Conservation (phyloP, 2,797 vertebrate genomes). For the Protosalanx chinensis region DNA sequence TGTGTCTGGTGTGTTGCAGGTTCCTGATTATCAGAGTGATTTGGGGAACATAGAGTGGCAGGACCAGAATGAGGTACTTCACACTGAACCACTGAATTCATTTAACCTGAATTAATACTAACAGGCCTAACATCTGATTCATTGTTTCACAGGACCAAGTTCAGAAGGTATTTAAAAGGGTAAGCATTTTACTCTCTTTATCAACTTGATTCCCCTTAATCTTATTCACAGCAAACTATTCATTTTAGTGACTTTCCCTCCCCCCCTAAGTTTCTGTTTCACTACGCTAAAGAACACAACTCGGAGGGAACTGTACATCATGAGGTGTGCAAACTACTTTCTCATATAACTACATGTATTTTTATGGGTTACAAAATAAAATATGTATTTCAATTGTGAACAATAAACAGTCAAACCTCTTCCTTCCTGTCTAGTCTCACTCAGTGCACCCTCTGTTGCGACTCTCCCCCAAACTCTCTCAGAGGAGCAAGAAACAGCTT, state of each 20-base stretch:
- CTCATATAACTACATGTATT: not conserved
- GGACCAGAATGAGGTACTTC: slow-evolving; percentile 63
- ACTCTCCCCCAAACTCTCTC: slow-evolving; percentile 72
- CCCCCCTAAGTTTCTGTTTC: slow-evolving; percentile 73
- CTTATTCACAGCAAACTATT: not conserved
- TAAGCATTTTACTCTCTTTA: slow-evolving; percentile 40
- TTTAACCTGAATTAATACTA: not conserved
- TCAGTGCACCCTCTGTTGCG: slow-evolving; percentile 77
- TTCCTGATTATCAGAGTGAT: slow-evolving; percentile 50
- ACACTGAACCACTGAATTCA: not conserved
- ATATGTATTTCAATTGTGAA: not conserved
- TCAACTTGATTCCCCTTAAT: not conserved
- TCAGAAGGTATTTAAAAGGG: slow-evolving; percentile 78
- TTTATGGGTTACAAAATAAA: not conserved
- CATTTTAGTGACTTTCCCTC: not conserved
- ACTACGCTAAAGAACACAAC: slow-evolving; percentile 76
- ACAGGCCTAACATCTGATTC: not conserved
- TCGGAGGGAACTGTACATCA: slow-evolving; percentile 63
- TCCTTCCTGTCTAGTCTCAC: slow-evolving; percentile 58
- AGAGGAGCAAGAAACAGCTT: slow-evolving; percentile 73
- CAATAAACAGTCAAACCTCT: not conserved
- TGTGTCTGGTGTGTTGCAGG: slow-evolving; percentile 42
- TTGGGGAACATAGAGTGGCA: slow-evolving; percentile 55
- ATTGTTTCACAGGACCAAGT: slow-evolving; percentile 63
- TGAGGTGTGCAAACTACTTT: slow-evolving; percentile 50